A percentile compares a stretch with the other conserved stretches of the same genome.
phyloP scores from a whole-genome alignment of 2,113 vertebrate genomes.

The Rhipidura dahli region DNA sequence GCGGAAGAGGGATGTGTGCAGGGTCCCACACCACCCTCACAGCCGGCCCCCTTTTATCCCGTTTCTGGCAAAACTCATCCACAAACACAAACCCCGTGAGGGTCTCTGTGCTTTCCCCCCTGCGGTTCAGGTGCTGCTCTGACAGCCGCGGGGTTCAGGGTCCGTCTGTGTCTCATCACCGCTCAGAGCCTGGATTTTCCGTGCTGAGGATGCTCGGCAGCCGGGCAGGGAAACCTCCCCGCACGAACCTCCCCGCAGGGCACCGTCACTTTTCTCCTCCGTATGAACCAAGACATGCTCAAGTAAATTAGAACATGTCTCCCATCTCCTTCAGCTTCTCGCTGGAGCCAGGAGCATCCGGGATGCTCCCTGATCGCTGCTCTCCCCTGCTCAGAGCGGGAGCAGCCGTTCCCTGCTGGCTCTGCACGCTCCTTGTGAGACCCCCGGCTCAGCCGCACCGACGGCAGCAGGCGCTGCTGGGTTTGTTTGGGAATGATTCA shows the following conservation, averaged over 20 bases:
- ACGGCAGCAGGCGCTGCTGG: background rate
- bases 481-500: background rate
- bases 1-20: accelerated
- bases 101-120: background rate
- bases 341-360: background rate
- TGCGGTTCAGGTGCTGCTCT: background rate
- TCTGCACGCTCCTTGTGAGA: background rate
- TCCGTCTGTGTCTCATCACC: background rate
- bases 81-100: background rate
- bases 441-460: background rate
- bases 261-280: background rate
- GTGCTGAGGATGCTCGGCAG: background rate
- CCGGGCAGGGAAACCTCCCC: background rate
- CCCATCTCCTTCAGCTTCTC: background rate
- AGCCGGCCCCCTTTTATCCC: background rate
- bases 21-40: background rate
- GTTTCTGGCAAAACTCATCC: background rate
- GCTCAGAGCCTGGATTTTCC: background rate
- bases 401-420: background rate
- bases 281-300: background rate
- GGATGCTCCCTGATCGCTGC: background rate
- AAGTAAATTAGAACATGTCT: conserved; percentile 16
- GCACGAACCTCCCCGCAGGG: background rate
- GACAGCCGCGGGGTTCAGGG: background rate
- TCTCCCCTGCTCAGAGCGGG: accelerated